Base-by-base conservation (phyloP, 2,113 vertebrate genomes). In the Tachycineta bicolor region DNA sequence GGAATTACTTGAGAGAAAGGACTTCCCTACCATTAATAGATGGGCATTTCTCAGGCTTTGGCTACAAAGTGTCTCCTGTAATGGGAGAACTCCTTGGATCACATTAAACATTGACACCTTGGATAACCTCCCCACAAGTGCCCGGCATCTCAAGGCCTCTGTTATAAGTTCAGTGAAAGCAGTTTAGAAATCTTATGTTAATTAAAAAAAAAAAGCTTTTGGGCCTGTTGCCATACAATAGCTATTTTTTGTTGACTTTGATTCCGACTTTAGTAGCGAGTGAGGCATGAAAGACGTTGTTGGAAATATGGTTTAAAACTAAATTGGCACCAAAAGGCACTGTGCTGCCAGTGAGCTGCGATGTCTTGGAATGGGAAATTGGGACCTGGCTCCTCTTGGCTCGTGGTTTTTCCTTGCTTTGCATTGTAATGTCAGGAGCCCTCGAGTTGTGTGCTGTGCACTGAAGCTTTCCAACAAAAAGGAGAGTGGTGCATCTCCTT, bases 171-270 rank as follows among this genome's bases (percentile, higher is more conserved):
- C 68, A 53, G 21, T 5, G 31, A 77, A 92, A 58, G 63, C 83
- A 12, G 33, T 59, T 93, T 55, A 69, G 96, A 92, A 96, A 86
- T 73, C 4, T 0, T 47, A 18, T 11, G 21, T 75, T 92, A 93
- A 93, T 87, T 63, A 15, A 23, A 76, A 70, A 55, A 62, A 41
- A 69, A 63, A n/a, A 1, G 34, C 89, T 81, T 77, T 89, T 37
- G 63, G 87, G 59, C 55, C 33, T 39, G 39, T 87, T 93, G 94
- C 92, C 95, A 93, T 80, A 59, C 31, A 75, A 69, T 31, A 94
- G 91, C 85, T 88, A 39, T 86, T 91, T 94, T 74, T 88, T 96
- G 58, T 97, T 95, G 96, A 92, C 88, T 94, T 88, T 80, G 67
- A 93, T 95, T 87, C 86, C 44, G 56, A 94, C 90, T 95, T 80